Evolutionary conservation across 92 coral and sea anemone genomes (phyloP).

Genomic region (Diadumene lineata): DNA sequence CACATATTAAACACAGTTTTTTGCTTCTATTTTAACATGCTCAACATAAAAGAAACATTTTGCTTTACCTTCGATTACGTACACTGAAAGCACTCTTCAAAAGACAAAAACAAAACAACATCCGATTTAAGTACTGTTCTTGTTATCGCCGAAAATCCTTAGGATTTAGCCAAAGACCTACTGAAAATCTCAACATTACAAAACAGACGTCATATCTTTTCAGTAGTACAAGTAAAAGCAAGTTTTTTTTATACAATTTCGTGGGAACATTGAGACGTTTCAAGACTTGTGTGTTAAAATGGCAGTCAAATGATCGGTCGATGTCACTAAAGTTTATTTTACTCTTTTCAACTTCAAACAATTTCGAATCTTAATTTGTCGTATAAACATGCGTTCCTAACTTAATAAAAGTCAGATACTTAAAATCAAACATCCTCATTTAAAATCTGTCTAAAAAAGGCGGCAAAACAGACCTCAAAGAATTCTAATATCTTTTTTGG

Average conservation of each 20-base stretch:
- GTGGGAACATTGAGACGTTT: too few species aligned
- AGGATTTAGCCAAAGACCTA: not conserved
- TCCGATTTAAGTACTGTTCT: not conserved
- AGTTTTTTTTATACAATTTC: not conserved
- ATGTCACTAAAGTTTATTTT: not conserved
- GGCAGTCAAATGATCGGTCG: not conserved
- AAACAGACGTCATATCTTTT: not conserved
- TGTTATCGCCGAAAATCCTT: not conserved
- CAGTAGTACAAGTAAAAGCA: not conserved
- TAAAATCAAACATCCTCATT: constrained; percentile 21
- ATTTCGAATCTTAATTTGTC: not conserved
- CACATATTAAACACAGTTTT: too few species aligned
- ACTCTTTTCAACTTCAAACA: constrained; percentile 2
- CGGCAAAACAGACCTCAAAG: not conserved
- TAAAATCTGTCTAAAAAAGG: not conserved
- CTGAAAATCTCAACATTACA: not conserved
- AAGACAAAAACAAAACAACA: not conserved
- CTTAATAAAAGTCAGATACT: constrained; percentile 10
- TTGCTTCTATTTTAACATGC: too few species aligned
- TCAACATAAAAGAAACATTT: too few species aligned
- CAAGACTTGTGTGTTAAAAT: not conserved
- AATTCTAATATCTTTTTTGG: not conserved
- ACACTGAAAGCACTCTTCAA: too few species aligned
- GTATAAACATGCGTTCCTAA: constrained; percentile 1
- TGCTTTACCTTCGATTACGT: too few species aligned